Evolutionary conservation across 2,888 invertebrate genomes (phyloP), one percentile per base, ranked within the genome.

Genomic region (Cheilosia vulpina): DNA sequence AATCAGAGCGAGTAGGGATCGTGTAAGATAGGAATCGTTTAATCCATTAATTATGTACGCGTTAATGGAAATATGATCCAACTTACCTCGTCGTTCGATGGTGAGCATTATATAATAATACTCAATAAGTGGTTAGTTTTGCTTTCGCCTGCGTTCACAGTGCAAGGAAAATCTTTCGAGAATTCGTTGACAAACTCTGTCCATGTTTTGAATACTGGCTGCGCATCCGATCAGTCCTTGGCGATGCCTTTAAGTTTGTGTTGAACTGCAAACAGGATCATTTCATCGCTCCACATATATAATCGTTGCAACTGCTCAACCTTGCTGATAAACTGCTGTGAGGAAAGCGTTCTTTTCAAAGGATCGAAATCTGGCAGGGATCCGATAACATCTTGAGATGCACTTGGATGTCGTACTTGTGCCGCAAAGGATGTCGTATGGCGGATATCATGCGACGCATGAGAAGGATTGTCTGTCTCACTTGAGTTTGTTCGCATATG

Each of bases 1-100:
- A n/a, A n/a, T n/a, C n/a, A 21, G 21, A 21, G 21, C 21, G 2
- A 21, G 21, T 2, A 21, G 2, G 21, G 21, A 21, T 21, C 21
- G 21, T 21, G 21, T 21, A 21, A 21, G 21, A 21, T 21, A 21
- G 21, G 21, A 21, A 2, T 21, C 21, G 21, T 21, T 1, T 21
- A 21, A 21, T 21, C 21, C 21, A 21, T 24, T 24, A 24, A 24
- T 24, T 24, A 24, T 24, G 24, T 24, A 24, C 2, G 4, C 2
- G 45, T 72, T 87, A 4, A 82, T 87, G 4, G 80, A 87, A 5
- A 9, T 43, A 24, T 85, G 78, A 60, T 77, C 76, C 13, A 80
- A 11, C 2, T 43, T 63, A 0, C 53, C 81, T 7, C 68, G 50
- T 43, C 81, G 27, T 7, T 82, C 80, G 4, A 69, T 85, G 6